These are phyloP conservation scores for Drosophila sordidula DNA, from an alignment of 2,888 invertebrate species.

Conservation along the genomic window DNA sequence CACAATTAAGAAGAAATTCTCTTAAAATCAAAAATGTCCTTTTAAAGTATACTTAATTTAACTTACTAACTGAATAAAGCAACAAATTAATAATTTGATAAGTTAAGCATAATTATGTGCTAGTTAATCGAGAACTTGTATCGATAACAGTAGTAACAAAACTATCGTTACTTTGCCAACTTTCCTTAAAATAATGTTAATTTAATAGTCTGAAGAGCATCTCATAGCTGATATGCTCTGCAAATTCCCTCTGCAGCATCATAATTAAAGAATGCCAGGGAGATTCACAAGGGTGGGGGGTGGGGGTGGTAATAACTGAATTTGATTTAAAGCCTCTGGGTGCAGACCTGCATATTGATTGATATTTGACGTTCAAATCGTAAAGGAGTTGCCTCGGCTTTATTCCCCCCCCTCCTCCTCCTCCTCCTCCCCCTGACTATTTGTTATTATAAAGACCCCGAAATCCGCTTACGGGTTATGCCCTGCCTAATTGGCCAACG, in stretches of 20 bases:
- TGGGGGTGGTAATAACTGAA: slow-evolving; percentile 24
- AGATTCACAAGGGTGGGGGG: neutral
- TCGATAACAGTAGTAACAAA: too few species aligned
- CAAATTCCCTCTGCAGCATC: slow-evolving; percentile 25
- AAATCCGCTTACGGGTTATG: slow-evolving; percentile 49
- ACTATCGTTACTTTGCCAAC: too few species aligned
- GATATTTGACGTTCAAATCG: slow-evolving; percentile 57
- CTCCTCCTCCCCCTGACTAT: slow-evolving; percentile 5
- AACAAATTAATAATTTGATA: too few species aligned
- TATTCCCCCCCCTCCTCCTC: too few species aligned
- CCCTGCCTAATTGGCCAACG: slow-evolving; percentile 45
- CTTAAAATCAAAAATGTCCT: too few species aligned
- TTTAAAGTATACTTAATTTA: neutral
- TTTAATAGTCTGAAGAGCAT: slow-evolving; percentile 24
- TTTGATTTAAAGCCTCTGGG: slow-evolving; percentile 58
- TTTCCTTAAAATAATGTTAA: neutral
- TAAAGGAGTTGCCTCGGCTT: slow-evolving; percentile 42
- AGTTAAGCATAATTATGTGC: too few species aligned
- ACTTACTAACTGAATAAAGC: slow-evolving; percentile 15
- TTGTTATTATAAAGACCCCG: slow-evolving; percentile 37
- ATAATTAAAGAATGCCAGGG: slow-evolving; percentile 51
- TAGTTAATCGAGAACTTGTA: neutral
- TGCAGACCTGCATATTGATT: slow-evolving; percentile 57
- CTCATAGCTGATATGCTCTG: neutral
- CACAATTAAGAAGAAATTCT: neutral